A percentile compares a stretch with the other conserved stretches of the same genome.
These are phyloP conservation scores for Clinocottus analis DNA, from an alignment of 2,113 vertebrate species.

Conservation along the genomic window DNA sequence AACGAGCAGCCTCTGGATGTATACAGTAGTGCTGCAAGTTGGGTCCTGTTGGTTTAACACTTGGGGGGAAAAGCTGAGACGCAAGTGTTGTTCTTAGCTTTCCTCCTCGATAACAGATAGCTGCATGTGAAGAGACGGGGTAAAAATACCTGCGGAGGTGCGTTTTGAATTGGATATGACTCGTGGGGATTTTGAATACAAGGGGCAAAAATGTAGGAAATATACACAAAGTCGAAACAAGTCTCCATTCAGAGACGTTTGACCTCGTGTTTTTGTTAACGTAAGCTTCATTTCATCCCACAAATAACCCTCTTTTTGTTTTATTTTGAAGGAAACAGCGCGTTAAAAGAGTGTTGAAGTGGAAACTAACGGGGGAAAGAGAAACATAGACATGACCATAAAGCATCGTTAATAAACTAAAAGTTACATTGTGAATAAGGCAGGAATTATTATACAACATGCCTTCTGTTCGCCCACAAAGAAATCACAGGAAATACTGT, in stretches of 20 bases:
- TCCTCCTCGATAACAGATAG: slow-evolving; percentile 38
- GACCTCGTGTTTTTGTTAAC: slow-evolving; percentile 9
- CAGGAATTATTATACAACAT: too few relatives aligned
- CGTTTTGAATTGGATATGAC: slow-evolving; percentile 49
- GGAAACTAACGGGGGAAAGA: too few relatives aligned
- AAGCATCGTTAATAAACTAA: too few relatives aligned
- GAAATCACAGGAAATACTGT: too few relatives aligned
- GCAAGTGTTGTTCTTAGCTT: slow-evolving; percentile 53
- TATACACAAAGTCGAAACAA: slow-evolving; percentile 12
- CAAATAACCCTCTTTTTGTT: too few relatives aligned
- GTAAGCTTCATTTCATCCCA: background rate
- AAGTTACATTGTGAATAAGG: too few relatives aligned
- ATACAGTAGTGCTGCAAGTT: slow-evolving; percentile 54
- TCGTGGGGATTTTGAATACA: slow-evolving; percentile 21
- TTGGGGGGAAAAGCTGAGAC: slow-evolving; percentile 41
- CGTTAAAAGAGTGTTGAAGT: background rate
- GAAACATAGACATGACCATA: too few relatives aligned
- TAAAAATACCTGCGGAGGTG: slow-evolving; percentile 9
- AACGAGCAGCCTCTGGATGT: slow-evolving; percentile 43
- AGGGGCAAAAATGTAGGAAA: slow-evolving; percentile 36
- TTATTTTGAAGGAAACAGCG: too few relatives aligned
- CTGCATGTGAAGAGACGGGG: background rate
- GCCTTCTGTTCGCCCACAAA: too few relatives aligned
- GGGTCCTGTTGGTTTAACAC: slow-evolving; percentile 64
- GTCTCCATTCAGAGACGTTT: slow-evolving; percentile 21